Base-by-base conservation (phyloP, 2,113 vertebrate species). In the Alosa alosa region DNA sequence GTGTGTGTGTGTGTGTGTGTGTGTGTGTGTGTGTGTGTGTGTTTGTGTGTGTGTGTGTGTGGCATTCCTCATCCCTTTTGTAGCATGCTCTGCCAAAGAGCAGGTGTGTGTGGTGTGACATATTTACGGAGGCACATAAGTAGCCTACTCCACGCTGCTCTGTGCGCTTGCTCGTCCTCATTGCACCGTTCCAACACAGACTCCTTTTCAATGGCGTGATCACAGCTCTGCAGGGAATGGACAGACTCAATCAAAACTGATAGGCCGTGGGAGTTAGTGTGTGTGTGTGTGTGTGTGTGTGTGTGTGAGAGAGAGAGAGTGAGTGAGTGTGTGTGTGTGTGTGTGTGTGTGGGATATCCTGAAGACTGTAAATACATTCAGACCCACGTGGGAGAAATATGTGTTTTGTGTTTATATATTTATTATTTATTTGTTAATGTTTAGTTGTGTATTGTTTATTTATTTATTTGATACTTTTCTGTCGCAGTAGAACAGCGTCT, bases 1-100 rank as follows among this genome's bases (percentile, higher is more conserved):
- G 64, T 75, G 3, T 75, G 25, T 75, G 68, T 36, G 68, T 75
- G 68, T 75, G 31, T 75, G 25, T 72, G 64, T 31, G n/a, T 72
- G 64, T 72, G n/a, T 72, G 64, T 31, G n/a, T 72, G 64, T 72
- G 64, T 68, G 60, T 68, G 6, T 68, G 22, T 68, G 55, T 60
- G 55, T 17, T 11, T 60, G 55, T 60, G n/a, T n/a, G n/a, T n/a
- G n/a, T 22, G 60, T 64, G 60, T 25, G 18, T 17, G 15, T 13
- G 15, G 52, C 52, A 17, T 57, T 18, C 52, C 5, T 8, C 64
- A 31, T 31, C 31, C 31, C 31, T 31, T 31, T 6, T 3, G n/a
- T 68, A 31, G 72, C 15, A 6, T 78, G 13, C 3, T 18, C 31
- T 78, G 72, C 11, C n/a, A 68, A 25, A 25, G 72, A 78, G 36